Percentiles rank a stretch among this genome's conserved stretches.
These are phyloP conservation scores for Fopius arisanus DNA, from an alignment of 1,140 invertebrate species.

Conservation along the genomic window DNA sequence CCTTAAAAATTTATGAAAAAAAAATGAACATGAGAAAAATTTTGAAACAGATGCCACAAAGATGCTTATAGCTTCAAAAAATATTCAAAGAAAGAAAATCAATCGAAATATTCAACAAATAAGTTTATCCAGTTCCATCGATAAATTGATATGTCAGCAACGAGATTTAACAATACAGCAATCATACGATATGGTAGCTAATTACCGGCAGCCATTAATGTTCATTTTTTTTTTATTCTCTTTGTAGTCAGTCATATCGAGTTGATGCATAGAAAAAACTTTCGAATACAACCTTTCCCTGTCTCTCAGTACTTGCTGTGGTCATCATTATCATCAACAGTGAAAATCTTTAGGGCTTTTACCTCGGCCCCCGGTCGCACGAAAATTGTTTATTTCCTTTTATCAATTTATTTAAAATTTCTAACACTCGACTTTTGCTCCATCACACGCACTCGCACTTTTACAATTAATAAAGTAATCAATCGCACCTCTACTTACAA, in stretches of 20 bases:
- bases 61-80: slow-evolving; percentile 23
- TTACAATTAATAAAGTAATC: slow-evolving; percentile 43
- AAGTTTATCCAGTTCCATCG: slow-evolving; percentile 18
- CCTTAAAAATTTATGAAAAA: neutral
- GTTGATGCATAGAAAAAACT: slow-evolving; percentile 15
- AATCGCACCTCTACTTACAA: slow-evolving; percentile 40
- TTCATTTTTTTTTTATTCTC: slow-evolving; percentile 19
- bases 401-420: slow-evolving; percentile 14
- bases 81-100: slow-evolving; percentile 13
- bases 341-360: slow-evolving; percentile 27
- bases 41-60: neutral
- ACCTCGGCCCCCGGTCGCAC: slow-evolving; percentile 25
- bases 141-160: slow-evolving; percentile 45
- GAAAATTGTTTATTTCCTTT: slow-evolving; percentile 6
- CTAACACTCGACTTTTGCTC: slow-evolving; percentile 3
- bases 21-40: neutral
- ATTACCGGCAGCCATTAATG: slow-evolving; percentile 31
- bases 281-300: slow-evolving; percentile 50
- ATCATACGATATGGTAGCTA: slow-evolving; percentile 33
- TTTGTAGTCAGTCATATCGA: slow-evolving; percentile 27
- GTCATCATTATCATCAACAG: slow-evolving; percentile 40
- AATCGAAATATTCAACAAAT: slow-evolving; percentile 37
- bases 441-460: slow-evolving; percentile 8
- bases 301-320: neutral
- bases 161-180: slow-evolving; percentile 30